A percentile compares a stretch with the other conserved stretches of the same genome.
phyloP scores from a whole-genome alignment of 1,140 invertebrate species.

The Anoplophora glabripennis region DNA sequence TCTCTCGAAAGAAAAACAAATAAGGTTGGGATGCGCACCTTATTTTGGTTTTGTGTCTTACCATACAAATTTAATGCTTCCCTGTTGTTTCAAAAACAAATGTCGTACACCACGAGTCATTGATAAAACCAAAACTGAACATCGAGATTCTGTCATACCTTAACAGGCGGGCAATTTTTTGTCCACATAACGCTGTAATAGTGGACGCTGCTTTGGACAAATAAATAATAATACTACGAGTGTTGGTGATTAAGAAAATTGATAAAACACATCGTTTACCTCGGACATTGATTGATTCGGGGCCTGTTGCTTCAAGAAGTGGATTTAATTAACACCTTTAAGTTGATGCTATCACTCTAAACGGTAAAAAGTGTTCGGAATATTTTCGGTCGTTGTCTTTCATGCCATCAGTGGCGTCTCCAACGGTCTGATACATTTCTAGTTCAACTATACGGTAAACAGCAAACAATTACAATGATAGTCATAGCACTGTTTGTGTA shows the following conservation, averaged over 20 bases:
- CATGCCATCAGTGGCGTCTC: too few species aligned
- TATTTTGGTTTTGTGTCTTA: constrained; percentile 9
- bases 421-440: too few species aligned
- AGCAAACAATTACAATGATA: too few species aligned
- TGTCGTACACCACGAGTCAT: constrained; percentile 27
- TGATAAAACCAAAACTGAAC: constrained; percentile 31
- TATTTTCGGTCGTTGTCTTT: too few species aligned
- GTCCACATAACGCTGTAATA: constrained; percentile 21
- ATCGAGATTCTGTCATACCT: constrained; percentile 23
- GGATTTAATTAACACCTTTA: constrained; percentile 33
- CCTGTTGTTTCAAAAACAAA: constrained; percentile 27
- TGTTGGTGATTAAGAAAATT: constrained; percentile 34
- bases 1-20: too few species aligned
- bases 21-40: too few species aligned
- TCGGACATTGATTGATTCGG: constrained; percentile 33
- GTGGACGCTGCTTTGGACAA: constrained; percentile 24
- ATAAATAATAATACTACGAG: constrained; percentile 33
- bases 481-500: too few species aligned
- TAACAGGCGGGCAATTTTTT: constrained; percentile 26
- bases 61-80: constrained; percentile 22
- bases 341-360: constrained; percentile 19
- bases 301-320: constrained; percentile 20
- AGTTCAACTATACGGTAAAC: too few species aligned
- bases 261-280: constrained; percentile 32
- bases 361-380: neutral